Base-by-base conservation (phyloP, 2,797 vertebrate genomes). In the Furcifer pardalis region DNA sequence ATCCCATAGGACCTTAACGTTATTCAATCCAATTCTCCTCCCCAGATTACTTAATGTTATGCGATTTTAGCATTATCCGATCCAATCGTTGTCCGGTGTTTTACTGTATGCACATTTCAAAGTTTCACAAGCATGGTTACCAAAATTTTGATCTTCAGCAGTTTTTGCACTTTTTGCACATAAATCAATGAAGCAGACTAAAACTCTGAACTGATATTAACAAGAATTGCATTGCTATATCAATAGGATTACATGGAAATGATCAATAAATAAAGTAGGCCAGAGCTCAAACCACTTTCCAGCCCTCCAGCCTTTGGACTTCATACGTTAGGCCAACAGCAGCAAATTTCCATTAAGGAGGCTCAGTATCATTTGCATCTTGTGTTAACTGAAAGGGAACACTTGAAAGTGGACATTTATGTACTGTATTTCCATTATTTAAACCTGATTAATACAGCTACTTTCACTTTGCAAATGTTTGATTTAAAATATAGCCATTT, bases 401-500 rank as follows among this genome's bases (percentile, higher is more conserved):
- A 69, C 84, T 23, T 0, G 17, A 87, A 88, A 59, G 84, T 91
- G 90, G 93, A 94, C 90, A 92, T 92, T 93, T 94, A 93, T 92
- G 88, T n/a, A n/a, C n/a, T n/a, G n/a, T 92, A 86, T 81, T 92
- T 82, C 91, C 91, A 91, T 93, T 92, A 94, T 93, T 93, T 91
- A 92, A 92, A 92, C 87, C 84, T 85, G 90, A 84, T 87, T 89
- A 91, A 94, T 95, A 91, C 91, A 83, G 86, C 88, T 91, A 91
- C 88, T 93, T 90, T 91, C 86, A 93, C 90, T 93, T 95, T 94
- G 96, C 95, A 93, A 96, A 95, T 93, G 93, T 91, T 95, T 94
- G 94, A 96, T 95, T 96, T 96, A 95, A 95, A 95, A 96, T 96
- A 96, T 96, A 96, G 97, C 97, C 97, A 97, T 97, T 97, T 97